These are phyloP conservation scores for Ophion ellenae DNA, from an alignment of 2,888 invertebrate genomes.

Conservation along the genomic window DNA sequence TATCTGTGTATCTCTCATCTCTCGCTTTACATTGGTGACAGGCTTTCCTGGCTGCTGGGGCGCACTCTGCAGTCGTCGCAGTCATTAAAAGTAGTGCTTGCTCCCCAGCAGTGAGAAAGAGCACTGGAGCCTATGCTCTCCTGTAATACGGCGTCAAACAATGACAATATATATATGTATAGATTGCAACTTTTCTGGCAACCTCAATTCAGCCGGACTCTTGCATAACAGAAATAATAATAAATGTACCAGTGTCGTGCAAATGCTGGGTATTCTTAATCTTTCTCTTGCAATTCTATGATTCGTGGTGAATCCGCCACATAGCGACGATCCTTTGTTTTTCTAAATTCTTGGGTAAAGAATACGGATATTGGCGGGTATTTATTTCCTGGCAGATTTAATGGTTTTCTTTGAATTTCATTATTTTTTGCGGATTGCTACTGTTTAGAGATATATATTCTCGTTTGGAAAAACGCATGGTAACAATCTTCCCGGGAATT, in stretches of 20 bases:
- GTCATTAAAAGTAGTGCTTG: constrained; percentile 81
- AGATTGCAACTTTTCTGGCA: constrained; percentile 20
- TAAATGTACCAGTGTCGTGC: neutral
- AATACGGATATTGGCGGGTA: neutral
- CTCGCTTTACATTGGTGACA: constrained; percentile 33
- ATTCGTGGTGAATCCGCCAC: too few species aligned
- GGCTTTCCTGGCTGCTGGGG: constrained; percentile 35
- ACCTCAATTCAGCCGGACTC: constrained; percentile 20
- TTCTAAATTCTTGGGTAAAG: too few species aligned
- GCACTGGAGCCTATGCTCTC: constrained; percentile 30
- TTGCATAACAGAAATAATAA: constrained; percentile 25
- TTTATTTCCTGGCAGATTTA: neutral
- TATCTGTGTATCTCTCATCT: constrained; percentile 20
- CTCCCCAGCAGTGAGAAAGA: constrained; percentile 47
- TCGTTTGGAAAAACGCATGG: neutral
- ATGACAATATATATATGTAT: constrained; percentile 22
- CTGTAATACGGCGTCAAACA: constrained; percentile 35
- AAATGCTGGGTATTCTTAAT: neutral
- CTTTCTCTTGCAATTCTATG: neutral
- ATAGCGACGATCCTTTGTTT: too few species aligned
- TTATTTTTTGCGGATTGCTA: neutral
- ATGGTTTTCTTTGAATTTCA: neutral
- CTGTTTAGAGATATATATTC: too few species aligned
- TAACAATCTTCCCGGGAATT: too few species aligned
- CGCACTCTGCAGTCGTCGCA: constrained; percentile 56